Evolutionary conservation across 1,140 invertebrate species (phyloP).

Genomic region (Ridgeia piscesae): DNA sequence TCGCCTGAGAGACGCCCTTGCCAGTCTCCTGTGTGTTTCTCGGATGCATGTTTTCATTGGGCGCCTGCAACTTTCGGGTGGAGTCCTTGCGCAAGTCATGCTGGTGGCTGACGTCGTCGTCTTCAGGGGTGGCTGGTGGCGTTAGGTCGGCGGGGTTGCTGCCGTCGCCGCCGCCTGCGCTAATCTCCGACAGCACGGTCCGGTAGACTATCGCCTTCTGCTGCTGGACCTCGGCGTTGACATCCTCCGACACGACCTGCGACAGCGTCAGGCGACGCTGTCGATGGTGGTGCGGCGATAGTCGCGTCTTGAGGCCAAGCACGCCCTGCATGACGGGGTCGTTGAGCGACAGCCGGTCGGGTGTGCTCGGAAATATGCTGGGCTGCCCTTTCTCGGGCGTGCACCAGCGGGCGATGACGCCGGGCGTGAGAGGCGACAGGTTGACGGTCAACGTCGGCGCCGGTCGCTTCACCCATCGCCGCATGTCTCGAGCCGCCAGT

Average conservation of each 20-base stretch:
- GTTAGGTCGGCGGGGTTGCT: background rate
- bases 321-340: background rate
- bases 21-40: background rate
- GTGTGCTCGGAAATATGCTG: background rate
- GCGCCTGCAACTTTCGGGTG: background rate
- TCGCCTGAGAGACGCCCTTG: background rate
- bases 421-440: background rate
- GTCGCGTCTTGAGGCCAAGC: background rate
- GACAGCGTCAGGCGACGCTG: background rate
- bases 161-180: background rate
- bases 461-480: background rate
- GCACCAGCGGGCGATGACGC: background rate
- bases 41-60: background rate
- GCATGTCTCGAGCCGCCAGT: background rate
- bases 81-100: background rate
- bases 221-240: background rate
- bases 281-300: background rate
- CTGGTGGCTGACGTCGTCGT: background rate
- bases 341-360: background rate
- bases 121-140: background rate
- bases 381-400: background rate
- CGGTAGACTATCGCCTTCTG: background rate
- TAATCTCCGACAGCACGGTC: background rate
- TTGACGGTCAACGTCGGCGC: background rate
- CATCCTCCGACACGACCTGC: background rate